phyloP scores from a whole-genome alignment of 1,140 invertebrate species.

The Platorchestia sp. region DNA sequence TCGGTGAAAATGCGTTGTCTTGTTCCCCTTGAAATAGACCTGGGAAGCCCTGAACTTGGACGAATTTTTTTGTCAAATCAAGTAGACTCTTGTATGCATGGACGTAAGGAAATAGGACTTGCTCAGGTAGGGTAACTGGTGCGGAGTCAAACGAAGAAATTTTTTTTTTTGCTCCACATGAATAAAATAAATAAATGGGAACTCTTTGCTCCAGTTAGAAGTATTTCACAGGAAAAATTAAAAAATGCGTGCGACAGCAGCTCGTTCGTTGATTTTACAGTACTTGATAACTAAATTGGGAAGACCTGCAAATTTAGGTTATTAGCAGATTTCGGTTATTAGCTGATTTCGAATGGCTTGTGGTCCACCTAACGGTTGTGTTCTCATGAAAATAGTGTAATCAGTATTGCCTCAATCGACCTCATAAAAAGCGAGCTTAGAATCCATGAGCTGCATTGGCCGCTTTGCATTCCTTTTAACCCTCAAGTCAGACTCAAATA shows the following conservation, averaged over 20 bases:
- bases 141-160: too few relatives aligned
- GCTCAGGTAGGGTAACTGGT: neutral
- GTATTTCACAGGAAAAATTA: neutral
- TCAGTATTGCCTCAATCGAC: neutral
- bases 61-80: neutral
- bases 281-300: neutral
- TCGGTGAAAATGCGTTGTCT: too few relatives aligned
- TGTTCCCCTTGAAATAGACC: neutral
- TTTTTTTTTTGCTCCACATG: neutral
- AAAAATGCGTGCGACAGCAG: neutral
- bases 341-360: neutral
- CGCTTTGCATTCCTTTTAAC: neutral
- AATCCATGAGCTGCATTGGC: neutral
- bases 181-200: neutral
- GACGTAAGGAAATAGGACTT: neutral
- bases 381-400: too few relatives aligned
- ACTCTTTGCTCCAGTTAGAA: neutral
- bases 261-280: neutral
- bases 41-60: neutral
- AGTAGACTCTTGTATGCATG: neutral
- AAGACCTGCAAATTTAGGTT: neutral
- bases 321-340: neutral
- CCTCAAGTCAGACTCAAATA: neutral
- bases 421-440: neutral
- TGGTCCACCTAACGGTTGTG: neutral